Conservation (phyloP, 37 sponge, comb jelly and placozoan species). For the Oopsacas minuta region DNA sequence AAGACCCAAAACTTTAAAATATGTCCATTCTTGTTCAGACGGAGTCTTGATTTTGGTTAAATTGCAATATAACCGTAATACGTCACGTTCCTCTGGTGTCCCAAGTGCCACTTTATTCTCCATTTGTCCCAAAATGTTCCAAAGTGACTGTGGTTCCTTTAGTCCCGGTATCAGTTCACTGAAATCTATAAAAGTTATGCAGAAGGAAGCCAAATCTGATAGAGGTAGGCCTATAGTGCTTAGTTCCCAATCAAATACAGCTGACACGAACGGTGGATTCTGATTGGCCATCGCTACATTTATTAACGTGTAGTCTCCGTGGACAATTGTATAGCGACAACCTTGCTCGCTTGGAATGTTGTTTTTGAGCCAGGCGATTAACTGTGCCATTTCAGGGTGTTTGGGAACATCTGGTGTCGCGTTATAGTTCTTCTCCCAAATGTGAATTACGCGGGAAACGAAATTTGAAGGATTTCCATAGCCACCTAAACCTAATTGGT, state of each 20-base stretch:
- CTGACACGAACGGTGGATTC: conserved; percentile 52
- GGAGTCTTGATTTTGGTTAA: not conserved
- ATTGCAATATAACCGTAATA: not conserved
- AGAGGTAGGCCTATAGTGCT: conserved; percentile 57
- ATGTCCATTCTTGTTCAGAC: conserved; percentile 21
- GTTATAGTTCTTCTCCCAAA: conserved; percentile 27
- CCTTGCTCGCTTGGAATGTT: conserved; percentile 32
- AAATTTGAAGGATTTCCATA: conserved; percentile 42
- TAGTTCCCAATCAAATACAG: conserved; percentile 82
- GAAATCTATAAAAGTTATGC: conserved; percentile 24
- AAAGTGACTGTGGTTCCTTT: not conserved
- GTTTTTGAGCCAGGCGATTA: conserved; percentile 40
- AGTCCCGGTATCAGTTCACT: not conserved
- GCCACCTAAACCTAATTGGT: conserved; percentile 32
- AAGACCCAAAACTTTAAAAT: conserved; percentile 51
- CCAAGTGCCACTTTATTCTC: not conserved
- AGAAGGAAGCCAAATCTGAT: conserved; percentile 39
- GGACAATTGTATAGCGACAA: conserved; percentile 37
- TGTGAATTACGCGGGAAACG: conserved; percentile 11
- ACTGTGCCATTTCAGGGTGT: conserved; percentile 29
- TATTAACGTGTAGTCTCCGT: conserved; percentile 63
- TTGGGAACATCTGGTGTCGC: conserved; percentile 18
- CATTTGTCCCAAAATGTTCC: not conserved
- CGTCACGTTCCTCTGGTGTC: not conserved
- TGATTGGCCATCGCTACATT: conserved; percentile 42